Percentiles rank a stretch among this genome's conserved stretches.
Conservation (phyloP, 2,113 vertebrate species). For the Lichenostomus cassidix region DNA sequence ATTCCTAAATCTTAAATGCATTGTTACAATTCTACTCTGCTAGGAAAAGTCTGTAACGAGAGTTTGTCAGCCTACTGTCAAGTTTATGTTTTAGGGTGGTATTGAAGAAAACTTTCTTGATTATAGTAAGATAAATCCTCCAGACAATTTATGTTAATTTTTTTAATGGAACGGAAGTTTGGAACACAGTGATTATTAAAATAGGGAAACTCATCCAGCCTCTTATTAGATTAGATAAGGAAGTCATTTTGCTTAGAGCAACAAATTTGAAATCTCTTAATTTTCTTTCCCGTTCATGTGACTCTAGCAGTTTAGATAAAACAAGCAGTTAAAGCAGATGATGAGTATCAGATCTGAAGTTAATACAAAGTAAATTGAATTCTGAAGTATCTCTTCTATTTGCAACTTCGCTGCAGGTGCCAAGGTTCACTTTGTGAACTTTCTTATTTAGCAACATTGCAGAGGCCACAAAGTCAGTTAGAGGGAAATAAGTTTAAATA, state of each 20-base stretch:
- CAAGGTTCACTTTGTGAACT: slow-evolving; percentile 69
- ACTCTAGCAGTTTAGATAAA: slow-evolving; percentile 78
- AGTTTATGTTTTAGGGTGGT: slow-evolving; percentile 44
- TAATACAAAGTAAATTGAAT: slow-evolving; percentile 80
- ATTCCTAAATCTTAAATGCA: neutral
- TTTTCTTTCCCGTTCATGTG: slow-evolving; percentile 74
- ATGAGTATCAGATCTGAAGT: slow-evolving; percentile 73
- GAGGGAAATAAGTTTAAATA: slow-evolving; percentile 39
- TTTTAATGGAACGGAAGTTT: slow-evolving; percentile 74
- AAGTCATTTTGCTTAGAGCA: slow-evolving; percentile 80
- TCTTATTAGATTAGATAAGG: slow-evolving; percentile 80
- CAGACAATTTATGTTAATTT: slow-evolving; percentile 76
- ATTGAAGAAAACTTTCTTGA: slow-evolving; percentile 63
- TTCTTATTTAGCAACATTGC: slow-evolving; percentile 53
- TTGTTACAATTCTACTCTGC: neutral
- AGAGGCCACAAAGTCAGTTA: slow-evolving; percentile 34
- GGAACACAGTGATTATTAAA: slow-evolving; percentile 77
- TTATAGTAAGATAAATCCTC: slow-evolving; percentile 66
- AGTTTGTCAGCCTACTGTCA: neutral
- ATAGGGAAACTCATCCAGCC: slow-evolving; percentile 72
- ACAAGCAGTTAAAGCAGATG: slow-evolving; percentile 71
- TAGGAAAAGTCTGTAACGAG: neutral
- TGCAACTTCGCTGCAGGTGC: slow-evolving; percentile 67
- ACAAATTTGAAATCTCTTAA: slow-evolving; percentile 81
- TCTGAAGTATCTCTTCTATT: slow-evolving; percentile 66